phyloP scores from a whole-genome alignment of 1,140 invertebrate species.

The Drosophila watanabei region DNA sequence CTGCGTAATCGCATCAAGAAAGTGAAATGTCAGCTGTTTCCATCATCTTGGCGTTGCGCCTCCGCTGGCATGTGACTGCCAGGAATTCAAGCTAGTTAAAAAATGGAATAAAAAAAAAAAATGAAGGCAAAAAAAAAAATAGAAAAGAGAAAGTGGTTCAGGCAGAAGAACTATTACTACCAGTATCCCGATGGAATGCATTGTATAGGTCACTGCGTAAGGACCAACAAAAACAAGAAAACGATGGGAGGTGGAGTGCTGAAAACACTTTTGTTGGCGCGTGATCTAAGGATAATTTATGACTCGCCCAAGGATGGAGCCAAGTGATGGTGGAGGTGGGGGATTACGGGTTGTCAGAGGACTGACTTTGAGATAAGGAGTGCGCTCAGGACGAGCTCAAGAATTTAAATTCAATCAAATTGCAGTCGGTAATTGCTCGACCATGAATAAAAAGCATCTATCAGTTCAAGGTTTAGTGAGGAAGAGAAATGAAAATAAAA shows the following conservation, averaged over 20 bases:
- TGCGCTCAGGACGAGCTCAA: slow-evolving; percentile 24
- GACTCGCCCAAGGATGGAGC: slow-evolving; percentile 25
- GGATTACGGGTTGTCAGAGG: slow-evolving; percentile 22
- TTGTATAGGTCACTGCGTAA: too few relatives aligned
- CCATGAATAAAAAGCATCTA: slow-evolving; percentile 20
- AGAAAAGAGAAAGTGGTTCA: background rate
- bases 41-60: too few relatives aligned
- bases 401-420: slow-evolving; percentile 58
- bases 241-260: slow-evolving; percentile 37
- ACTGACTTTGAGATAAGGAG: slow-evolving; percentile 48
- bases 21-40: too few relatives aligned
- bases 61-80: too few relatives aligned
- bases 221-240: too few relatives aligned
- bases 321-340: background rate
- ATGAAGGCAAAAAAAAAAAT: slow-evolving; percentile 9
- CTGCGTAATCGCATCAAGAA: too few relatives aligned
- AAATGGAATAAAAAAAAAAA: slow-evolving; percentile 39
- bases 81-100: too few relatives aligned
- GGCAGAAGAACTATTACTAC: too few relatives aligned
- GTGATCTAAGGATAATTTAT: slow-evolving; percentile 65
- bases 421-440: slow-evolving; percentile 43
- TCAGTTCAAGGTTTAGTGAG: slow-evolving; percentile 12
- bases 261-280: slow-evolving; percentile 55
- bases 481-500: background rate
- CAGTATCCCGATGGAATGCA: too few relatives aligned